Conservation (phyloP, 2,888 invertebrate species). For the Smittia aterrima region DNA sequence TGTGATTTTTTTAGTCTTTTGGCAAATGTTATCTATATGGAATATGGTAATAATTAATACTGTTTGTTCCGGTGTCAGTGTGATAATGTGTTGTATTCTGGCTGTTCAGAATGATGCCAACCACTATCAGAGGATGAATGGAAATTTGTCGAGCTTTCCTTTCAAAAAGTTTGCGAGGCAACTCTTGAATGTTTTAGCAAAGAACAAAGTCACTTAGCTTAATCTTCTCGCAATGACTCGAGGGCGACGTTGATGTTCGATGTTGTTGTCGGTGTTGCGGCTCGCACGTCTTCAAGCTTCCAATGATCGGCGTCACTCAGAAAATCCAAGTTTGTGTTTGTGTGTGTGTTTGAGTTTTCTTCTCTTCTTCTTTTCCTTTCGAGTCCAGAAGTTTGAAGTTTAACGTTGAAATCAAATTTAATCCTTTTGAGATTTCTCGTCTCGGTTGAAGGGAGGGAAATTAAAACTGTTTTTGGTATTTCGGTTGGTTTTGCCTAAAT, state of each 20-base stretch:
- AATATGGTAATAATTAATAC: constrained; percentile 53
- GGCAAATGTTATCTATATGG: constrained; percentile 53
- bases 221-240: neutral
- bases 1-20: constrained; percentile 42
- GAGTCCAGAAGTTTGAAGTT: neutral
- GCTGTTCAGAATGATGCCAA: constrained; percentile 33
- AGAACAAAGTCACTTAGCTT: constrained; percentile 11
- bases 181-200: neutral
- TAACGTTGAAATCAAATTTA: too few relatives aligned
- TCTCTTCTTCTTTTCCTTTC: neutral
- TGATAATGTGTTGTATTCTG: constrained; percentile 47
- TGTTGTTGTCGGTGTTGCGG: too few relatives aligned
- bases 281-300: neutral
- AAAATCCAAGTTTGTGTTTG: constrained; percentile 11
- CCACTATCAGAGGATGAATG: neutral
- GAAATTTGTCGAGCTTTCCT: neutral
- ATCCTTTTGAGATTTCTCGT: too few relatives aligned
- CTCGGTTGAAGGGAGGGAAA: too few relatives aligned
- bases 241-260: neutral
- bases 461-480: too few relatives aligned
- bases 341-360: neutral
- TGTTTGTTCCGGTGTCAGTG: constrained; percentile 56
- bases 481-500: too few relatives aligned
- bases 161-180: neutral
- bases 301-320: constrained; percentile 23